Evolutionary conservation across 2,113 vertebrate species (phyloP).

Genomic region (Gorilla gorilla): DNA sequence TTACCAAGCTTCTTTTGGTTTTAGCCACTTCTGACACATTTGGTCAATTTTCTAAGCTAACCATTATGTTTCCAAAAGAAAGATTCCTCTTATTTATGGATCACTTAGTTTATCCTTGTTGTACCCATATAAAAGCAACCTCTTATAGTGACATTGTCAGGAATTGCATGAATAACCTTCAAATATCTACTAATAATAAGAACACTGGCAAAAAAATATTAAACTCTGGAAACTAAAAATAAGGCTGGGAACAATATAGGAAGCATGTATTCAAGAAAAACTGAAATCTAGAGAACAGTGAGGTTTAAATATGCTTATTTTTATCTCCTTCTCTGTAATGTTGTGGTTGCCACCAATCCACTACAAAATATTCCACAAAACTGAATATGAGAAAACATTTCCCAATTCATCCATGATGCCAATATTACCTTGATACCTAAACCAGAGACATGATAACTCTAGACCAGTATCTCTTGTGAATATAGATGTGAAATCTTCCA

Average conservation of each 20-base stretch:
- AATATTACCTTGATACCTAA: background rate
- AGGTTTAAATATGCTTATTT: background rate
- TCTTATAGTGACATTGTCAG: background rate
- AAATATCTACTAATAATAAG: background rate
- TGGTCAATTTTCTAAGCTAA: background rate
- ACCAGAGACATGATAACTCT: background rate
- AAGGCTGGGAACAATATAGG: background rate
- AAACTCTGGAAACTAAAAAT: background rate
- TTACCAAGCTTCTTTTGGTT: background rate
- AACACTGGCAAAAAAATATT: background rate
- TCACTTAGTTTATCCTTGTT: background rate
- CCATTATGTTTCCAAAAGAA: background rate
- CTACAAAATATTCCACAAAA: background rate
- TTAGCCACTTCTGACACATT: background rate
- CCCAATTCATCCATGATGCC: background rate
- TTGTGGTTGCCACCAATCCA: background rate
- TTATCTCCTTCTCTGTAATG: background rate
- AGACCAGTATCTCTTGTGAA: background rate
- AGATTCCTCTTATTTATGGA: background rate
- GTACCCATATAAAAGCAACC: background rate
- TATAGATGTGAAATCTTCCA: background rate
- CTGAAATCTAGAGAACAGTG: background rate
- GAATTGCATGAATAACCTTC: background rate
- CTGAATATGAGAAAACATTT: background rate
- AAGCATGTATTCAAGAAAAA: background rate